Percentiles rank a stretch among this genome's conserved stretches.
phyloP scores from a whole-genome alignment of 2,113 vertebrate genomes.

The Pseudonaja textilis region DNA sequence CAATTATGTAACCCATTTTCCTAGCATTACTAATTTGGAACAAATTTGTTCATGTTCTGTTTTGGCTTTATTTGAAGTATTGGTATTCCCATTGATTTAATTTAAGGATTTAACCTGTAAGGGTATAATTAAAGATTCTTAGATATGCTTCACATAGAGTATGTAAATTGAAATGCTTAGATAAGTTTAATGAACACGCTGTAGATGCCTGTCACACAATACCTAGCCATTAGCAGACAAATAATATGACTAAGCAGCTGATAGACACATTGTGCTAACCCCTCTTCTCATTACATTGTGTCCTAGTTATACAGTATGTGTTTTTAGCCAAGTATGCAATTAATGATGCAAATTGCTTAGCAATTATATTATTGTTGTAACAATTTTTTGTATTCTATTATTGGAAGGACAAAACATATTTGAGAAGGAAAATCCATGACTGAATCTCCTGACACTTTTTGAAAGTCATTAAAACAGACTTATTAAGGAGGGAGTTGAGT shows the following conservation, averaged over 20 bases:
- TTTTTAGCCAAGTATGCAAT: background rate
- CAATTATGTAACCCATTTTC: background rate
- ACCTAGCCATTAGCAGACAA: background rate
- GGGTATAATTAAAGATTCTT: background rate
- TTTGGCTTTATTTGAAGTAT: background rate
- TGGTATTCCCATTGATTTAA: conserved; percentile 4
- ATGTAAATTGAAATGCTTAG: background rate
- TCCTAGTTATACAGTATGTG: background rate
- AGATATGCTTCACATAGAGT: background rate
- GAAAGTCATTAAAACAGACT: background rate
- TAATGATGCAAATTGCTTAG: background rate
- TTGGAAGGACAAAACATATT: background rate
- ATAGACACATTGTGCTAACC: background rate
- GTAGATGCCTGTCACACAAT: background rate
- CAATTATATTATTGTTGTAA: background rate
- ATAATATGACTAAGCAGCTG: background rate
- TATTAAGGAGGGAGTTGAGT: background rate
- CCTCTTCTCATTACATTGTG: background rate
- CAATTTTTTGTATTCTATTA: background rate
- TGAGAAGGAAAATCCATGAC: background rate
- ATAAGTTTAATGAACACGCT: background rate
- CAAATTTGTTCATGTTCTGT: background rate
- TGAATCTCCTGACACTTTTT: background rate
- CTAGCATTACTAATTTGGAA: background rate
- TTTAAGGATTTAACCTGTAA: background rate